Base-by-base conservation (phyloP, 2,113 vertebrate species). In the Baryphthengus martii region DNA sequence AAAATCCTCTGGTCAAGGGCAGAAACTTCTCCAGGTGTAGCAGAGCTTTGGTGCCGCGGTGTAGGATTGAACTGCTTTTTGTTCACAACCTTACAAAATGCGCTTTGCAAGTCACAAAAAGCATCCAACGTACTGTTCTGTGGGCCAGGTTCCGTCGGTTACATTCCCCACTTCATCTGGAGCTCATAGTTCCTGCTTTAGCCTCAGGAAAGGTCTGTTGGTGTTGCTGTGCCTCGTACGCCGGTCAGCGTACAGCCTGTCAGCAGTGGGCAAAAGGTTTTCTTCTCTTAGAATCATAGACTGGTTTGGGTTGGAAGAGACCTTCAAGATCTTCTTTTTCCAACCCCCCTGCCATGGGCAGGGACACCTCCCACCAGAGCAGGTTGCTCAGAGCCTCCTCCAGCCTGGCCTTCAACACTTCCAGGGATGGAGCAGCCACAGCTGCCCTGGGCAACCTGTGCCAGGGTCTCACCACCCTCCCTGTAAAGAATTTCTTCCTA, bases 161-260 rank as follows among this genome's bases (percentile, higher is more conserved):
- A 2, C 3, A 13, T 35, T 16, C 28, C 40, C 35, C 33, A 2
- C 21, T 28, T 86, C 56, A 3, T 24, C n/a, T 12, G 17, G 19
- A 65, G 50, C 23, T 75, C 17, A 7, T 8, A 3, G 17, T 3
- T 9, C 6, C 33, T 25, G 24, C 13, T 67, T 44, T 52, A 4
- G 16, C 5, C 40, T 37, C 44, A 6, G 42, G 49, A 9, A 23
- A n/a, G 37, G 7, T 33, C 61, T 25, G 17, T 33, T 16, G 6
- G 25, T 7, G 0, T 13, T 33, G 21, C n/a, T 35, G 55, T 20
- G n/a, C 19, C 9, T 16, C 1, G 10, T 40, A 29, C 17, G 2
- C 47, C 47, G 11, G 21, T 33, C 28, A 6, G 9, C 1, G 29
- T 24, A 16, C n/a, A 40, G 47, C 45, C 72, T 31, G 11, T 21